Percentiles rank a stretch among this genome's conserved stretches.
phyloP scores from a whole-genome alignment of 2,797 vertebrate species.

The Cyprinella venusta region DNA sequence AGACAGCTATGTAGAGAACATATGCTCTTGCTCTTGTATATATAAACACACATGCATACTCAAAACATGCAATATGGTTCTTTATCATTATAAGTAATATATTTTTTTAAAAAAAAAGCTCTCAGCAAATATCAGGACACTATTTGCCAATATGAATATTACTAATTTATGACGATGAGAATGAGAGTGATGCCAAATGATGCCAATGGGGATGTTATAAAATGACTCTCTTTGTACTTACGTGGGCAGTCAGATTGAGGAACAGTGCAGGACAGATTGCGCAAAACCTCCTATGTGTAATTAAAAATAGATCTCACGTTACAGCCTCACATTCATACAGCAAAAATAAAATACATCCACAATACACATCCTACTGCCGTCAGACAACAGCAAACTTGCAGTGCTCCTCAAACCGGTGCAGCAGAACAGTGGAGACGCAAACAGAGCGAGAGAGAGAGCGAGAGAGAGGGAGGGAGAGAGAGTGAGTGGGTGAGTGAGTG shows the following conservation, averaged over 20 bases:
- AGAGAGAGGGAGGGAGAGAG: background rate
- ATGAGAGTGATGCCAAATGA: slow-evolving; percentile 1
- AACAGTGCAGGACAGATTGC: slow-evolving; percentile 26
- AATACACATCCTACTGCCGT: slow-evolving; percentile 10
- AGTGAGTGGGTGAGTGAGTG: slow-evolving; percentile 62
- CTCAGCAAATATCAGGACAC: background rate
- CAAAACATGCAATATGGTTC: background rate
- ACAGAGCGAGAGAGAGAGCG: slow-evolving; percentile 38
- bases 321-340: slow-evolving; percentile 28
- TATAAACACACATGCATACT: background rate
- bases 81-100: background rate
- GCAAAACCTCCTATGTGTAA: slow-evolving; percentile 22
- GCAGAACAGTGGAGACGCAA: slow-evolving; percentile 38
- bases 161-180: background rate
- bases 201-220: slow-evolving; percentile 1
- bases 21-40: background rate
- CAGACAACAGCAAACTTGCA: slow-evolving; percentile 31
- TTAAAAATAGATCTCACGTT: slow-evolving; percentile 32
- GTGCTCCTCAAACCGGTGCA: slow-evolving; percentile 17
- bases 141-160: background rate
- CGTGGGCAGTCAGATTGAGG: slow-evolving; percentile 29
- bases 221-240: slow-evolving; percentile 45
- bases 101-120: background rate
- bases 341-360: slow-evolving; percentile 22
- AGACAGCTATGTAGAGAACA: slow-evolving; percentile 1